A percentile compares a stretch with the other conserved stretches of the same genome.
Evolutionary conservation across 2,888 invertebrate species (phyloP).

Genomic region (Arctia plantaginis): DNA sequence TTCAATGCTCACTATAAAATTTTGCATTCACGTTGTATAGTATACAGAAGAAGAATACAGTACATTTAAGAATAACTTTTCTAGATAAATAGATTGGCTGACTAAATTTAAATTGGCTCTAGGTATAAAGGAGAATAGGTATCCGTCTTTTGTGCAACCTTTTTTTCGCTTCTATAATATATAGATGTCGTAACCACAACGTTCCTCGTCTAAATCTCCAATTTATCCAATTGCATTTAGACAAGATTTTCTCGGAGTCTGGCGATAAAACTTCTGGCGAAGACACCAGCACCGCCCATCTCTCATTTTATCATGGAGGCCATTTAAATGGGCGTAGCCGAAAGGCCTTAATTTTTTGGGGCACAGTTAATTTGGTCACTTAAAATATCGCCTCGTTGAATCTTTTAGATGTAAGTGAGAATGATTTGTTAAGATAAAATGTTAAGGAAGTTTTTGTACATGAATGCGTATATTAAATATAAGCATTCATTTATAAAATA

Average conservation of each 20-base stretch:
- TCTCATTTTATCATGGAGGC: conserved; percentile 68
- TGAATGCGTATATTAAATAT: neutral
- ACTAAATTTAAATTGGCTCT: neutral
- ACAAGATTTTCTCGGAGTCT: conserved; percentile 47
- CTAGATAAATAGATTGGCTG: neutral
- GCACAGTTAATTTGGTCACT: conserved; percentile 50
- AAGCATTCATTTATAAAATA: too few relatives aligned
- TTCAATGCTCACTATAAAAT: too few relatives aligned
- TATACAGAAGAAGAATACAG: too few relatives aligned
- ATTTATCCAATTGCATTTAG: conserved; percentile 38
- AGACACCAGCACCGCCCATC: conserved; percentile 70
- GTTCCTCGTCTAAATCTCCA: conserved; percentile 6
- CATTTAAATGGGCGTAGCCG: conserved; percentile 57
- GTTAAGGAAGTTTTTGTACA: neutral
- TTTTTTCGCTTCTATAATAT: neutral
- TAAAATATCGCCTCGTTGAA: conserved; percentile 31
- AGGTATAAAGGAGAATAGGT: neutral
- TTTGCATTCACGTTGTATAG: too few relatives aligned
- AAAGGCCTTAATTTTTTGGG: conserved; percentile 57
- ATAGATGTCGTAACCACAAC: neutral
- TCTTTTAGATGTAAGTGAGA: conserved; percentile 5
- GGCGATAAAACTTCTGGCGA: conserved; percentile 71
- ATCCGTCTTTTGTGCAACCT: neutral
- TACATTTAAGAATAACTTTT: too few relatives aligned
- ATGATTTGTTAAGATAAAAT: conserved; percentile 9